Evolutionary conservation across 2,888 invertebrate species (phyloP).

Genomic region (Stenodema calcarata): DNA sequence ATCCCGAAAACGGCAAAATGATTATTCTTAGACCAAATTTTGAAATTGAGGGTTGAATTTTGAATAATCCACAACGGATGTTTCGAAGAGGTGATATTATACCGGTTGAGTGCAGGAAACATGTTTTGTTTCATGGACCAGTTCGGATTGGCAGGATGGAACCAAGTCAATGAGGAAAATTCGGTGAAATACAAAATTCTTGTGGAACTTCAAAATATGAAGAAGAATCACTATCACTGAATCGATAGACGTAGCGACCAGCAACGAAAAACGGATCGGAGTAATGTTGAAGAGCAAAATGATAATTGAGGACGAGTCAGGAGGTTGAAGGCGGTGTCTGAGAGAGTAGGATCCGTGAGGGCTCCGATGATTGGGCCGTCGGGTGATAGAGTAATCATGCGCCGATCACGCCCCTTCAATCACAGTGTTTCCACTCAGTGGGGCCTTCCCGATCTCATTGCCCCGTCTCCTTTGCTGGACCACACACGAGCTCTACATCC

Average conservation of each 20-base stretch:
- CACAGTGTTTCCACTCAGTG: constrained; percentile 38
- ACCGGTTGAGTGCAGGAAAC: too few relatives aligned
- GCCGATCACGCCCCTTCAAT: constrained; percentile 43
- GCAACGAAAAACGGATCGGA: background rate
- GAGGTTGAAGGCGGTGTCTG: background rate
- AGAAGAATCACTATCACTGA: background rate
- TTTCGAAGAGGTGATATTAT: too few relatives aligned
- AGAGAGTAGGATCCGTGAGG: background rate
- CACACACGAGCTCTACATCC: constrained; percentile 32
- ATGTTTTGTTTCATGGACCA: too few relatives aligned
- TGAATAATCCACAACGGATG: too few relatives aligned
- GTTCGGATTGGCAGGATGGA: too few relatives aligned
- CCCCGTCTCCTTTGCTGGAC: constrained; percentile 37
- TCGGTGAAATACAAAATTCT: too few relatives aligned
- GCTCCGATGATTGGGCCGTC: constrained; percentile 17
- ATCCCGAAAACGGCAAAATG: too few relatives aligned
- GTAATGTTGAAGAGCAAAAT: background rate
- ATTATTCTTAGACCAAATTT: too few relatives aligned
- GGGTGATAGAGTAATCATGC: constrained; percentile 50
- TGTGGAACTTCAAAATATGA: too few relatives aligned
- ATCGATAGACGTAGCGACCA: background rate
- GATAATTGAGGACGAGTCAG: background rate
- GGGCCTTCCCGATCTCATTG: background rate
- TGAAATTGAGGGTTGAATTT: too few relatives aligned
- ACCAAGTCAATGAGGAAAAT: too few relatives aligned